Evolutionary conservation across 1,140 invertebrate genomes (phyloP).

Genomic region (Heliconius congener): DNA sequence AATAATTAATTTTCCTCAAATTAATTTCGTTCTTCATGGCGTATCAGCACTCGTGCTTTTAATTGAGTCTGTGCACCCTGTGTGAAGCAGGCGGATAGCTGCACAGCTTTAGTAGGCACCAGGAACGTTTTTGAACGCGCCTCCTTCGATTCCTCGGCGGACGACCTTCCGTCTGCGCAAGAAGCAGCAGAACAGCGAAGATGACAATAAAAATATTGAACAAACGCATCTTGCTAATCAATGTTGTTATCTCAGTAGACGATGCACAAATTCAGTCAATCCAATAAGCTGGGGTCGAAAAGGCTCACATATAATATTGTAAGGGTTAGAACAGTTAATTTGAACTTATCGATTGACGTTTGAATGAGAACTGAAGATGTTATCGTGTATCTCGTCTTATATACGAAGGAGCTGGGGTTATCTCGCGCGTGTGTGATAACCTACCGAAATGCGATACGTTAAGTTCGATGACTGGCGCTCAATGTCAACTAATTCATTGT

Average conservation of each 20-base stretch:
- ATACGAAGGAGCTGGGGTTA: constrained; percentile 60
- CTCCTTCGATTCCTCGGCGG: constrained; percentile 41
- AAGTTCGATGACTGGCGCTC: constrained; percentile 72
- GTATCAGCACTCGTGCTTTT: constrained; percentile 1
- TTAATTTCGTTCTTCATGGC: constrained; percentile 20
- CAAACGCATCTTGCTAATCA: constrained; percentile 56
- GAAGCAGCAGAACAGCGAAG: constrained; percentile 44
- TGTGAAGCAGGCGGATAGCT: constrained; percentile 47
- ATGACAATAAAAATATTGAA: constrained; percentile 46
- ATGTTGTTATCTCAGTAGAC: background rate
- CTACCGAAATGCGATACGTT: constrained; percentile 61
- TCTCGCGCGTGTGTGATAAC: constrained; percentile 72
- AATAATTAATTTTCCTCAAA: constrained; percentile 30
- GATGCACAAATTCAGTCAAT: background rate
- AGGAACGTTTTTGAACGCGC: constrained; percentile 53
- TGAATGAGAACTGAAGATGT: constrained; percentile 59
- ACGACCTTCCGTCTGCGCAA: constrained; percentile 42
- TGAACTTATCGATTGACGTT: constrained; percentile 53
- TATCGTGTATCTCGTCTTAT: constrained; percentile 55
- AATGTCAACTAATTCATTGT: constrained; percentile 66
- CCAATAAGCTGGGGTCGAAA: constrained; percentile 17
- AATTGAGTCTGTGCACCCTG: constrained; percentile 40
- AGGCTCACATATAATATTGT: constrained; percentile 26
- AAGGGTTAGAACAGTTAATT: constrained; percentile 33
- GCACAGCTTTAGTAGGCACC: constrained; percentile 65